Conservation (phyloP, 2,113 vertebrate genomes). For the Vanacampus margaritifer region DNA sequence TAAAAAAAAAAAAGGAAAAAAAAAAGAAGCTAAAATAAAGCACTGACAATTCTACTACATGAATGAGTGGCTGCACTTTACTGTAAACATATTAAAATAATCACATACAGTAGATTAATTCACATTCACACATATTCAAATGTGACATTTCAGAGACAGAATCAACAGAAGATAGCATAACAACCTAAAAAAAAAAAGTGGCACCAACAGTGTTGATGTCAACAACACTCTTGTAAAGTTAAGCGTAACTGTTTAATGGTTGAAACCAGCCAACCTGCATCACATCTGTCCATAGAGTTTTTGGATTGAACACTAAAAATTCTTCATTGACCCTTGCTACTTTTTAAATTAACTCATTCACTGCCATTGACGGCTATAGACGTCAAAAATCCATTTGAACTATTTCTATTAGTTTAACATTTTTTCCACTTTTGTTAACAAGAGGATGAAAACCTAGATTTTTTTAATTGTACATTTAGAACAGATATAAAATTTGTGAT, state of each 20-base stretch:
- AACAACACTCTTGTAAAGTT: slow-evolving; percentile 2
- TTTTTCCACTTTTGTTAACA: too few relatives aligned
- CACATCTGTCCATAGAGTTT: not conserved
- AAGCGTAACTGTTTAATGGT: slow-evolving; percentile 35
- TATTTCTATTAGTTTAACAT: too few relatives aligned
- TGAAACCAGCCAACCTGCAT: slow-evolving; percentile 66
- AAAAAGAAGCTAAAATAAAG: slow-evolving; percentile 2
- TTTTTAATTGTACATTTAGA: too few relatives aligned
- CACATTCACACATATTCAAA: not conserved
- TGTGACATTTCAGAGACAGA: not conserved
- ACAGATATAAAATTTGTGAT: too few relatives aligned
- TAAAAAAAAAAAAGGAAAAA: not conserved
- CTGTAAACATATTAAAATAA: slow-evolving; percentile 8
- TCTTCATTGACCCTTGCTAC: not conserved
- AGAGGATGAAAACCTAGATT: too few relatives aligned
- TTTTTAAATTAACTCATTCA: not conserved
- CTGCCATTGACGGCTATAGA: too few relatives aligned
- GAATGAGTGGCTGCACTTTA: slow-evolving; percentile 11
- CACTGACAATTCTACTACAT: not conserved
- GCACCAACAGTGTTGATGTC: slow-evolving; percentile 5
- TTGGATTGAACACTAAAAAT: not conserved
- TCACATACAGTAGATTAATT: slow-evolving; percentile 14
- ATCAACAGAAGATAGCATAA: not conserved
- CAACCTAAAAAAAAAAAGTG: slow-evolving; percentile 5
- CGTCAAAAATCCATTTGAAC: too few relatives aligned